Conservation (phyloP, 1,140 invertebrate species). For the Leptoteleia sp. region DNA sequence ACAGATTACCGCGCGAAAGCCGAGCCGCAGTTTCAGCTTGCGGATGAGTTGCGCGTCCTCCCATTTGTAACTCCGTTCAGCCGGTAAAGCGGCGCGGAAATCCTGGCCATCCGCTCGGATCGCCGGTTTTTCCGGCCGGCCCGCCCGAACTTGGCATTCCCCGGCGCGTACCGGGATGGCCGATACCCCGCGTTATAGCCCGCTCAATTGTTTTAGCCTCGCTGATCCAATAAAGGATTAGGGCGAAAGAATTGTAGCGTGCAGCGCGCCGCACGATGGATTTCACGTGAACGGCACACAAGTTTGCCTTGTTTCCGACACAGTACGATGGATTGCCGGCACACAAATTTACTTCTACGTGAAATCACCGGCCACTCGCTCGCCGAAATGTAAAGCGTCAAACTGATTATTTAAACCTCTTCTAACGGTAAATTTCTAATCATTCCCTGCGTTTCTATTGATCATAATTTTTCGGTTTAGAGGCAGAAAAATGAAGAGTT, state of each 20-base stretch:
- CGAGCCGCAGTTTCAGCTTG: constrained; percentile 70
- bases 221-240: constrained; percentile 81
- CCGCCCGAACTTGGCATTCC: constrained; percentile 52
- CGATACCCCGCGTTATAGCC: constrained; percentile 71
- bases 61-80: constrained; percentile 80
- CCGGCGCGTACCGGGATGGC: too few relatives aligned
- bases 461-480: too few relatives aligned
- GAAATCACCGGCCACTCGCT: too few relatives aligned
- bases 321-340: constrained; percentile 2
- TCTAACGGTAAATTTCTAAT: too few relatives aligned
- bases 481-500: too few relatives aligned
- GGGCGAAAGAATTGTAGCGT: constrained; percentile 78
- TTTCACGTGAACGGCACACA: constrained; percentile 75
- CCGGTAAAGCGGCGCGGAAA: constrained; percentile 79
- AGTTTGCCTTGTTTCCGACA: constrained; percentile 64
- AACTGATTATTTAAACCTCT: too few relatives aligned
- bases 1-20: constrained; percentile 69
- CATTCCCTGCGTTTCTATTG: too few relatives aligned
- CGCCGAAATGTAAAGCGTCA: too few relatives aligned
- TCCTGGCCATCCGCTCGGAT: constrained; percentile 59
- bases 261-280: constrained; percentile 66
- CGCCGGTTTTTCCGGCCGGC: constrained; percentile 40
- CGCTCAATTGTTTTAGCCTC: constrained; percentile 80
- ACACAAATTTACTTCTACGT: constrained; percentile 30
- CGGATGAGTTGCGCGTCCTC: constrained; percentile 78